Conservation (phyloP, 2,113 vertebrate species). For the Grammomys dolichurus region DNA sequence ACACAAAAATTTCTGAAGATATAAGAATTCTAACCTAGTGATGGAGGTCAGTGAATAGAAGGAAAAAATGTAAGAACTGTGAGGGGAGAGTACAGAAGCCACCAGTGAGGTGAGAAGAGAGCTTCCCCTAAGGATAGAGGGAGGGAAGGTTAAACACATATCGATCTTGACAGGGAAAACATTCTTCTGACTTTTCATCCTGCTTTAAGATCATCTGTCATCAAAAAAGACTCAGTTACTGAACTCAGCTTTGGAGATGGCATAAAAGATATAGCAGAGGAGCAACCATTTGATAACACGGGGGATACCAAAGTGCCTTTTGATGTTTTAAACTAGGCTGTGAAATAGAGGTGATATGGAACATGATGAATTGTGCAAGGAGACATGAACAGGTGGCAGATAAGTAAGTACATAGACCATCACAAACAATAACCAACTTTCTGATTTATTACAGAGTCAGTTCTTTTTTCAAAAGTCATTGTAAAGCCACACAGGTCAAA, state of each 20-base stretch:
- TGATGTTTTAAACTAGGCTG: constrained; percentile 82
- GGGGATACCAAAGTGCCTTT: constrained; percentile 84
- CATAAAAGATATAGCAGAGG: constrained; percentile 80
- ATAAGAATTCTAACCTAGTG: background rate
- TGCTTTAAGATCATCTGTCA: constrained; percentile 85
- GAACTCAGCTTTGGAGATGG: constrained; percentile 84
- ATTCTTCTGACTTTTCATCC: constrained; percentile 78
- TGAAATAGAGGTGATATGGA: constrained; percentile 76
- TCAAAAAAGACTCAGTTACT: constrained; percentile 84
- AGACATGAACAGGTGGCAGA: constrained; percentile 50
- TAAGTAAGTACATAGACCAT: constrained; percentile 73
- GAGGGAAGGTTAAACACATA: constrained; percentile 82
- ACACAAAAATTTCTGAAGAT: background rate
- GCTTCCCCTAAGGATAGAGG: constrained; percentile 41
- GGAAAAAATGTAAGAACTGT: background rate
- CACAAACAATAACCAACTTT: constrained; percentile 40
- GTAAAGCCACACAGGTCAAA: background rate
- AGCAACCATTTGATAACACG: constrained; percentile 83
- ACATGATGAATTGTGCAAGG: constrained; percentile 69
- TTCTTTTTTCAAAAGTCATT: constrained; percentile 53
- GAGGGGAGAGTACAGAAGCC: background rate
- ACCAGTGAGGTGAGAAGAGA: constrained; percentile 60
- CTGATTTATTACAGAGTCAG: background rate
- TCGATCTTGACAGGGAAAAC: constrained; percentile 86
- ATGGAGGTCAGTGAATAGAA: background rate